These are phyloP conservation scores for Pluvialis apricaria DNA, from an alignment of 2,113 vertebrate genomes.

Conservation along the genomic window DNA sequence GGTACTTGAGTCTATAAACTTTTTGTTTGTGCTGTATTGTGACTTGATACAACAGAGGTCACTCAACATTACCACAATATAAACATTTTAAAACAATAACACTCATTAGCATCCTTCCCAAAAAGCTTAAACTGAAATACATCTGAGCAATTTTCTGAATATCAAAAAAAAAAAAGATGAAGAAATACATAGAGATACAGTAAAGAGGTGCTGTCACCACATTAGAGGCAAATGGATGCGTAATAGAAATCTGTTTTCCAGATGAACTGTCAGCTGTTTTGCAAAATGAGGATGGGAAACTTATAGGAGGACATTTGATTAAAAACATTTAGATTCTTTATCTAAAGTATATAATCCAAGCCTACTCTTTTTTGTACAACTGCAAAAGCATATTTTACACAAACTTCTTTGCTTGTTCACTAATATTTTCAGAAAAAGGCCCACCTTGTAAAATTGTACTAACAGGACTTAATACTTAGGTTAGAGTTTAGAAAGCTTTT, in stretches of 20 bases:
- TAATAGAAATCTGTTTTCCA: conserved; percentile 40
- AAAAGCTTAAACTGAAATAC: conserved; percentile 21
- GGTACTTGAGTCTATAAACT: neutral
- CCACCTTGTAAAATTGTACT: neutral
- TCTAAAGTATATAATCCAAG: neutral
- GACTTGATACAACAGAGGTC: neutral
- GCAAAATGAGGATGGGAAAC: conserved; percentile 17
- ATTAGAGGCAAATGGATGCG: conserved; percentile 1
- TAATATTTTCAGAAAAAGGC: neutral
- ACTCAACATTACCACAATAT: neutral
- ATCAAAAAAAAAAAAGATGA: neutral
- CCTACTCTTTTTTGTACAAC: neutral
- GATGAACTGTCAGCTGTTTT: conserved; percentile 15
- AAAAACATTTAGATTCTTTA: neutral
- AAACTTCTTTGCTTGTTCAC: neutral
- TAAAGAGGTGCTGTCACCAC: conserved; percentile 21
- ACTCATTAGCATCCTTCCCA: neutral
- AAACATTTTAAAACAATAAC: neutral
- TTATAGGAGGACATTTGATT: neutral
- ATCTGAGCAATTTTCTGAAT: neutral
- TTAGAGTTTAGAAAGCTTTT: neutral
- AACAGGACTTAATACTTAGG: neutral
- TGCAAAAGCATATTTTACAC: neutral
- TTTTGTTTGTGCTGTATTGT: neutral
- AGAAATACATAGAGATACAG: neutral